A percentile compares a stretch with the other conserved stretches of the same genome.
Conservation (phyloP, 2,888 invertebrate genomes). For the Epirrhoe tristata region DNA sequence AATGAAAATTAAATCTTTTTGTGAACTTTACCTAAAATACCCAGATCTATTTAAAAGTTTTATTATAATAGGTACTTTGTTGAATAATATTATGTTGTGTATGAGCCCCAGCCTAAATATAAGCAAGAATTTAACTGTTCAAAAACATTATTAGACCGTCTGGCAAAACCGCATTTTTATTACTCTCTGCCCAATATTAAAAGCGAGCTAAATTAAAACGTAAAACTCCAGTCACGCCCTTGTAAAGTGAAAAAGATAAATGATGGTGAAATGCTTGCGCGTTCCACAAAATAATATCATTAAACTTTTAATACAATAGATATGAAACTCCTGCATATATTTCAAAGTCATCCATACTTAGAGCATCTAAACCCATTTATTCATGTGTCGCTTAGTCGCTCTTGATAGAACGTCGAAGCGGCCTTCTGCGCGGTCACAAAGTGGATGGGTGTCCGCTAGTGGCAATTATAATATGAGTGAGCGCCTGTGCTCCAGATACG, state of each 20-base stretch:
- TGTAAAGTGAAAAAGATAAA: constrained; percentile 75
- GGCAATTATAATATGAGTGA: no score
- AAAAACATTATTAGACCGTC: constrained; percentile 4
- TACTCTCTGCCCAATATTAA: constrained; percentile 29
- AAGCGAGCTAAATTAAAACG: constrained; percentile 71
- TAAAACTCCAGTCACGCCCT: constrained; percentile 71
- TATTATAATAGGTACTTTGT: background rate
- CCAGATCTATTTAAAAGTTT: background rate
- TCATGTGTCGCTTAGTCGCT: no score
- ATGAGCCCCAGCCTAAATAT: background rate
- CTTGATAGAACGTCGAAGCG: no score
- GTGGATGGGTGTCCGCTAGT: no score
- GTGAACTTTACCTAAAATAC: no score
- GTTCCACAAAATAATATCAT: constrained; percentile 49
- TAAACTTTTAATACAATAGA: constrained; percentile 63
- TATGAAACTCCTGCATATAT: background rate
- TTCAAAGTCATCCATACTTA: background rate
- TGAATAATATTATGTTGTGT: background rate
- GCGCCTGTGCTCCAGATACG: no score
- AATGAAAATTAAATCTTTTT: no score
- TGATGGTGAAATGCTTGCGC: constrained; percentile 62
- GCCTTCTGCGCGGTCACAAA: no score
- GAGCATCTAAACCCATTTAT: no score
- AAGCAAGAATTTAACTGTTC: background rate
- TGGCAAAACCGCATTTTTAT: constrained; percentile 22